Percentiles rank a stretch among this genome's conserved stretches.
Conservation (phyloP, 2,113 vertebrate species). For the Pseudopipra pipra region DNA sequence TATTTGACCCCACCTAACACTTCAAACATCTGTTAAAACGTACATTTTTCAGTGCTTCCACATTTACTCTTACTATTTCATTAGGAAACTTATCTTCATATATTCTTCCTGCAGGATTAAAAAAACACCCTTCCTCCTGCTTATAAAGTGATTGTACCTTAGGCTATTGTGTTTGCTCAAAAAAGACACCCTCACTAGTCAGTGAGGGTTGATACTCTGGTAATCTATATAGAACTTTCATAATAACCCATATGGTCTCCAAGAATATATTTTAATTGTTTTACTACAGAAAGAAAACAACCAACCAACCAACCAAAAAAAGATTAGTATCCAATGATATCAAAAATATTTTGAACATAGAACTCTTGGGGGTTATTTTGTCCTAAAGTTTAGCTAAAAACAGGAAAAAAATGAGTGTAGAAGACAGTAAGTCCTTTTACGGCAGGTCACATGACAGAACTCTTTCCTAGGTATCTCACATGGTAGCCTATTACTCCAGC, state of each 20-base stretch:
- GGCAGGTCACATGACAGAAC: background rate
- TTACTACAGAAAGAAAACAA: background rate
- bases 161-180: background rate
- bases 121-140: background rate
- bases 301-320: background rate
- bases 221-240: background rate
- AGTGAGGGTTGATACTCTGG: background rate
- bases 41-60: background rate
- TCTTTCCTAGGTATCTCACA: background rate
- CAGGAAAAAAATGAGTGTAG: background rate
- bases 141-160: accelerated
- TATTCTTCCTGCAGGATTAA: background rate
- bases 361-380: background rate
- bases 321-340: background rate
- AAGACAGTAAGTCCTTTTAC: background rate
- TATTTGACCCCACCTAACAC: background rate
- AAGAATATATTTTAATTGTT: background rate
- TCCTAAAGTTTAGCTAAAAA: background rate
- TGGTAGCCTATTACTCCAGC: background rate
- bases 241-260: background rate
- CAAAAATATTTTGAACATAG: background rate
- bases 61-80: background rate
- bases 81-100: background rate
- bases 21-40: background rate
- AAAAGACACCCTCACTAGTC: background rate